phyloP scores from a whole-genome alignment of 2,888 invertebrate genomes.

The Phyto melanocephala region DNA sequence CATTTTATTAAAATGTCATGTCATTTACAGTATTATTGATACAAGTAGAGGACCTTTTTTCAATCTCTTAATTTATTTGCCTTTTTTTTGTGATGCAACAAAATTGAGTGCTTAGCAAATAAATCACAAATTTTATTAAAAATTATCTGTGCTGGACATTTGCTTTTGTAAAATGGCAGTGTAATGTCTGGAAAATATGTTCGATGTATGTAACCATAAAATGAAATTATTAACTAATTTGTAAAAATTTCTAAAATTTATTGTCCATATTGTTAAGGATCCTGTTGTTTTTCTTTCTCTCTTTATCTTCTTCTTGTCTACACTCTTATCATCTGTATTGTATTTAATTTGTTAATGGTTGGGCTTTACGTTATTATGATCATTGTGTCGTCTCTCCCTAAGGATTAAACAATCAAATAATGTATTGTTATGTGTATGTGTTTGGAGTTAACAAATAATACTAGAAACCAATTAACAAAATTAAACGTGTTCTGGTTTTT shows the following conservation, averaged over 20 bases:
- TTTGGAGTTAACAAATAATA: constrained; percentile 25
- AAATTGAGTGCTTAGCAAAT: constrained; percentile 34
- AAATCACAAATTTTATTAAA: not conserved
- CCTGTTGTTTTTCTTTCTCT: not conserved
- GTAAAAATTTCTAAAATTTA: not conserved
- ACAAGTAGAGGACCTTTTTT: not conserved
- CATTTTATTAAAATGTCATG: constrained; percentile 67
- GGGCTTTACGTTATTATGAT: not conserved
- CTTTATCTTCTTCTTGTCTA: no score
- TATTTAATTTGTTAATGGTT: constrained; percentile 56
- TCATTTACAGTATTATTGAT: constrained; percentile 67
- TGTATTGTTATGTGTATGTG: not conserved
- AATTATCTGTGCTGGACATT: not conserved
- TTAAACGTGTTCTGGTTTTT: constrained; percentile 62
- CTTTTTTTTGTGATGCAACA: not conserved
- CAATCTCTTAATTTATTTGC: not conserved
- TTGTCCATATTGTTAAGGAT: not conserved
- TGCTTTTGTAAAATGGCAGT: not conserved
- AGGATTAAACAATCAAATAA: constrained; percentile 6
- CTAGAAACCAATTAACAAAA: constrained; percentile 62
- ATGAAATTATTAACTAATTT: not conserved
- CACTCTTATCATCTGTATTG: constrained; percentile 18
- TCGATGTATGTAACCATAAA: not conserved
- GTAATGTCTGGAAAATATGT: not conserved
- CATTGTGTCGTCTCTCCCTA: not conserved